A percentile compares a stretch with the other conserved stretches of the same genome.
phyloP scores from a whole-genome alignment of 1,140 invertebrate genomes.

The Ctenoplectra terminalis region DNA sequence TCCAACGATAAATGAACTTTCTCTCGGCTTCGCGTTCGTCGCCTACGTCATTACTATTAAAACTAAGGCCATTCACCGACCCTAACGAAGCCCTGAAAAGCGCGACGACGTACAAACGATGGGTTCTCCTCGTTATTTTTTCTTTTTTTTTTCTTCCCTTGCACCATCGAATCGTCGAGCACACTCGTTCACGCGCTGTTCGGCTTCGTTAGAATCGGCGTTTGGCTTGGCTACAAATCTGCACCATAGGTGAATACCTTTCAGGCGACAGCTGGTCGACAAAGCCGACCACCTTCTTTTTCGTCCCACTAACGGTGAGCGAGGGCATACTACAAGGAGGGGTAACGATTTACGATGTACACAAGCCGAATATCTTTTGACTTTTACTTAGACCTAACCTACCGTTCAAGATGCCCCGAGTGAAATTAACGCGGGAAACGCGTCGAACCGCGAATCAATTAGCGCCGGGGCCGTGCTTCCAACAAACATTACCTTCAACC shows the following conservation, averaged over 20 bases:
- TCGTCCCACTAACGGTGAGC: slow-evolving; percentile 80
- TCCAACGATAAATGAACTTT: slow-evolving; percentile 35
- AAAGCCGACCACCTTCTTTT: slow-evolving; percentile 83
- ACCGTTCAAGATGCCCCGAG: slow-evolving; percentile 20
- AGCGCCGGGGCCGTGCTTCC: not conserved
- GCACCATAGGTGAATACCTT: slow-evolving; percentile 75
- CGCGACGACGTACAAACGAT: slow-evolving; percentile 3
- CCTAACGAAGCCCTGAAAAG: slow-evolving; percentile 60
- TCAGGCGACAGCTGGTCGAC: slow-evolving; percentile 79
- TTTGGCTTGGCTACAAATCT: slow-evolving; percentile 47
- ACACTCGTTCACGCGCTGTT: slow-evolving; percentile 9
- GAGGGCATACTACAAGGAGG: slow-evolving; percentile 81
- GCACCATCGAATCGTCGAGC: not conserved
- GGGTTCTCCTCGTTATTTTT: not conserved
- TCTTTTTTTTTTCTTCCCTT: not conserved
- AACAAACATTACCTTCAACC: not conserved
- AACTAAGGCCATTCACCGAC: slow-evolving; percentile 62
- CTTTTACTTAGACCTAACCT: not conserved
- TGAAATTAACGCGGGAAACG: slow-evolving; percentile 36
- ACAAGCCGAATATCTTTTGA: slow-evolving; percentile 23
- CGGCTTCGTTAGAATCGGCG: slow-evolving; percentile 60
- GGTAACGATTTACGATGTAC: slow-evolving; percentile 58
- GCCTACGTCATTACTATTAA: slow-evolving; percentile 46
- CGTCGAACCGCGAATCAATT: slow-evolving; percentile 17
- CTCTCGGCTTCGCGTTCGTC: slow-evolving; percentile 51